phyloP scores from a whole-genome alignment of 2,113 vertebrate species.

The Malurus elegans region DNA sequence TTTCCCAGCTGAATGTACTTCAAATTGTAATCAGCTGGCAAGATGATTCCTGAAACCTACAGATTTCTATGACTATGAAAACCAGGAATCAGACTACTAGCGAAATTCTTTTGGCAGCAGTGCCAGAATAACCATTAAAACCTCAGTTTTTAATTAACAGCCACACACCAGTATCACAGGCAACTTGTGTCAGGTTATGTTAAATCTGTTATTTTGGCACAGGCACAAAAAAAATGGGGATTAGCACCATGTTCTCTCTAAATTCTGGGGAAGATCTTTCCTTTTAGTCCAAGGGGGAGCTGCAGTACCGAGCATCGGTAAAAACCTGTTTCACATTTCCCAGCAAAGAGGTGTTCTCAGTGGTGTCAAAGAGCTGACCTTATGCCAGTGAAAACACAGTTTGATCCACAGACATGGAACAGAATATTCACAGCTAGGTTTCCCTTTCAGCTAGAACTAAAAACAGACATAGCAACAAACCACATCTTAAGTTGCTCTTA shows the following conservation, averaged over 20 bases:
- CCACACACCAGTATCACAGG: neutral
- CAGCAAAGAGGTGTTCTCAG: neutral
- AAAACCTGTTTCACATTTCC: neutral
- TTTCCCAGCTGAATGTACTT: neutral
- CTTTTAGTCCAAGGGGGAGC: neutral
- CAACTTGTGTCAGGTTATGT: neutral
- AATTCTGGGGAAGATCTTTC: neutral
- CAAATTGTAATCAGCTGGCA: neutral
- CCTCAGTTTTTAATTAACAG: neutral
- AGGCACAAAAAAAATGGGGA: neutral
- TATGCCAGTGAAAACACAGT: neutral
- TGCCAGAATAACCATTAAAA: neutral
- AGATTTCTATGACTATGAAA: neutral
- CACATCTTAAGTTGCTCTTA: neutral
- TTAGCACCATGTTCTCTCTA: neutral
- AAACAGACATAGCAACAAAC: neutral
- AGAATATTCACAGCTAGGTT: neutral
- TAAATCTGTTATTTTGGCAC: neutral
- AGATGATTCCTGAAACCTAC: neutral
- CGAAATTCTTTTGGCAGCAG: neutral
- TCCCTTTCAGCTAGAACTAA: neutral
- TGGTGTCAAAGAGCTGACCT: neutral
- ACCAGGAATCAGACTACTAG: neutral
- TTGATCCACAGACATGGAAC: neutral
- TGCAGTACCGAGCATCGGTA: neutral